phyloP scores from a whole-genome alignment of 2,113 vertebrate species.

The Bufo gargarizans region DNA sequence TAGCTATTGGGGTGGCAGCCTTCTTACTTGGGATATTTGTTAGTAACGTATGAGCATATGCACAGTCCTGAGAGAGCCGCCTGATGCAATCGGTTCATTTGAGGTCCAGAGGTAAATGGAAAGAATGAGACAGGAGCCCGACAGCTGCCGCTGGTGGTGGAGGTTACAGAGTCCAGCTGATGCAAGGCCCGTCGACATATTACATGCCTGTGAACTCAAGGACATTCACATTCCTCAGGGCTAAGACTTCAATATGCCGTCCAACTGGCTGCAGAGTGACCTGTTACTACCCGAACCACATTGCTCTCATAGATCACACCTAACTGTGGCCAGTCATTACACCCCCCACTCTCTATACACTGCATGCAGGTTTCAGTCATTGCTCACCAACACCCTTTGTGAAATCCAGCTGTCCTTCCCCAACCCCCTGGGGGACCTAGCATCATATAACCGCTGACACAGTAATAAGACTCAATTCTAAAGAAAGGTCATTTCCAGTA shows the following conservation, averaged over 20 bases:
- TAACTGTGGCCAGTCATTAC: background rate
- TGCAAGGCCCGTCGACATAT: conserved; percentile 5
- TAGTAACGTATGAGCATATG: background rate
- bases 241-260: background rate
- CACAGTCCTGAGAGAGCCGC: background rate
- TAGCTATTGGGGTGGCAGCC: too few relatives aligned
- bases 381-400: too few relatives aligned
- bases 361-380: background rate
- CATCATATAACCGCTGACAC: background rate
- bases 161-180: conserved; percentile 10
- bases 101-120: background rate
- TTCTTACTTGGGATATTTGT: too few relatives aligned
- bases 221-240: conserved; percentile 15
- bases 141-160: background rate
- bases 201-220: conserved; percentile 23
- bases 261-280: background rate
- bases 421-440: background rate
- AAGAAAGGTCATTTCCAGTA: background rate
- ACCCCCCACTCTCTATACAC: background rate
- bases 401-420: background rate
- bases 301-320: background rate
- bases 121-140: background rate
- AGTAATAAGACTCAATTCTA: background rate
- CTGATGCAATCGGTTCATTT: background rate
- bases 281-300: too few relatives aligned